phyloP scores from a whole-genome alignment of 2,113 vertebrate species.

The Spilogale gracilis region DNA sequence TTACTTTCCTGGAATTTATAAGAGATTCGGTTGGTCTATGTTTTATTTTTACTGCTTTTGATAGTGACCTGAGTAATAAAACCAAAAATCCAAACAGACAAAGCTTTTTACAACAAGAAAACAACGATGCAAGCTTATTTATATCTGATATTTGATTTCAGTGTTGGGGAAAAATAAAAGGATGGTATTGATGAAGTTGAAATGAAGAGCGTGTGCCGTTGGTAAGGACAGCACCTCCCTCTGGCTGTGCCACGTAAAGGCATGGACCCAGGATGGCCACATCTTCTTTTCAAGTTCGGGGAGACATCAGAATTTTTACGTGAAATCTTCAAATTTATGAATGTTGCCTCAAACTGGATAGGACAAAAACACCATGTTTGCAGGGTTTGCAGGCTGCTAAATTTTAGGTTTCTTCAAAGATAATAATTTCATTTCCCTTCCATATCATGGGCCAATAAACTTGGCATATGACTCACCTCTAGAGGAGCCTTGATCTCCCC shows the following conservation, averaged over 20 bases:
- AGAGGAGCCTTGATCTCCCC: constrained; percentile 13
- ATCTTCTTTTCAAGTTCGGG: neutral
- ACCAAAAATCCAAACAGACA: neutral
- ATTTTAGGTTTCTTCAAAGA: neutral
- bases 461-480: neutral
- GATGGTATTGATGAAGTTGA: neutral
- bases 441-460: neutral
- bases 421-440: neutral
- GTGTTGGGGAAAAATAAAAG: neutral
- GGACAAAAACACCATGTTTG: neutral
- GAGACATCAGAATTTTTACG: constrained; percentile 5
- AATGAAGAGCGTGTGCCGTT: neutral
- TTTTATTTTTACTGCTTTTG: neutral
- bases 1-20: constrained; percentile 39
- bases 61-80: neutral
- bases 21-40: neutral
- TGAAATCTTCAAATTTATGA: constrained; percentile 6
- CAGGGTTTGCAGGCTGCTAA: neutral
- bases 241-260: neutral
- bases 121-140: neutral
- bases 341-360: neutral
- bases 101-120: neutral
- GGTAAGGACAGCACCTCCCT: neutral
- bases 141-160: neutral
- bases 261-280: rapidly evolving